These are phyloP conservation scores for Lithophane leautieri DNA, from an alignment of 2,888 invertebrate genomes.

Conservation along the genomic window DNA sequence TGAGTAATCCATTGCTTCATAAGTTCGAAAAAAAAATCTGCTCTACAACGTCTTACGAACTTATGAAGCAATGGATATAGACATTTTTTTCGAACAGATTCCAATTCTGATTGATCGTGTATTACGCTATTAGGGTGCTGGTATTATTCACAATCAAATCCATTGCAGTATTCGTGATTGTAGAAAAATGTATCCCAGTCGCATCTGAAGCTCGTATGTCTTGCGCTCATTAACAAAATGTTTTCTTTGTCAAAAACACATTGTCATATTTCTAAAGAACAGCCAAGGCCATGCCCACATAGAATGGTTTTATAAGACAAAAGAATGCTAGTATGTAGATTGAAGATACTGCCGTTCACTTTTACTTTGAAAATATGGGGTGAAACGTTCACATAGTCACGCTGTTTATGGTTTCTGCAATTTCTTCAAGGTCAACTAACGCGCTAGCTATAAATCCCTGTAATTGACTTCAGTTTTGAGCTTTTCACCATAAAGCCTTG, in stretches of 20 bases:
- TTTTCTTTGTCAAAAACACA: conserved; percentile 38
- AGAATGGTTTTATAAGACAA: conserved; percentile 4
- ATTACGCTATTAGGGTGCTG: no score
- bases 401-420: not conserved
- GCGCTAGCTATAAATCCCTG: not conserved
- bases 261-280: conserved; percentile 45
- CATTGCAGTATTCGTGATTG: not conserved
- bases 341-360: not conserved
- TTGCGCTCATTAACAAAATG: conserved; percentile 45
- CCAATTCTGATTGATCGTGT: no score
- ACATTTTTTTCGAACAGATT: no score
- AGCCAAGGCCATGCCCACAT: conserved; percentile 34
- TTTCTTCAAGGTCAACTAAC: not conserved
- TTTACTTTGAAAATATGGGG: not conserved
- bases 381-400: not conserved
- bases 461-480: no score
- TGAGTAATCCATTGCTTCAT: no score
- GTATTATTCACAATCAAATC: no score
- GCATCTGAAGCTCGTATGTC: conserved; percentile 1
- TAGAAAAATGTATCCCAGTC: not conserved
- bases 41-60: no score
- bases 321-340: not conserved
- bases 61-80: no score
- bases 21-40: no score
- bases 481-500: no score